Conservation (phyloP, 2,113 vertebrate species). For the Pterophyllum scalare region DNA sequence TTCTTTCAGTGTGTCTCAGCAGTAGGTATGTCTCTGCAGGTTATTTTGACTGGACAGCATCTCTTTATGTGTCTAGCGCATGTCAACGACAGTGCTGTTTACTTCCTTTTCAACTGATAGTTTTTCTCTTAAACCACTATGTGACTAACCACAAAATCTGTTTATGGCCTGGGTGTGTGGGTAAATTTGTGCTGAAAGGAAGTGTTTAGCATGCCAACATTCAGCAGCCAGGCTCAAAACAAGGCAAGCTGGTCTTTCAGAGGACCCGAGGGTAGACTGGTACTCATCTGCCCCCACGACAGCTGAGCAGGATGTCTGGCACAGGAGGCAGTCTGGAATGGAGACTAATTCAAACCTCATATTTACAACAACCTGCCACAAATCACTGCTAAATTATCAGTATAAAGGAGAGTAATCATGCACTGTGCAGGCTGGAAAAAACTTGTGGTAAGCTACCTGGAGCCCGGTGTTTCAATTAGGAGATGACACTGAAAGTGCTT, state of each 20-base stretch:
- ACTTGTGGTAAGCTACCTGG: not conserved
- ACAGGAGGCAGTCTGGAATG: constrained; percentile 26
- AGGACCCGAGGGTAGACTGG: not conserved
- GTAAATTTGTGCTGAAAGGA: not conserved
- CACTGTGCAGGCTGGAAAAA: not conserved
- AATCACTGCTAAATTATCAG: constrained; percentile 1
- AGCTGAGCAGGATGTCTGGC: constrained; percentile 58
- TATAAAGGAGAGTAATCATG: not conserved
- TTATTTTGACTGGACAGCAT: constrained; percentile 66
- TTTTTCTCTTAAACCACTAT: constrained; percentile 38
- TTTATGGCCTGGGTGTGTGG: constrained; percentile 11
- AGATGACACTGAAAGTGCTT: not conserved
- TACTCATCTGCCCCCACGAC: not conserved
- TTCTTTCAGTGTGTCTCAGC: constrained; percentile 36
- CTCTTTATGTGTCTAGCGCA: constrained; percentile 55
- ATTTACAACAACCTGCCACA: constrained; percentile 1
- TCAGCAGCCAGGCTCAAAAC: not conserved
- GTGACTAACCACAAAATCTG: constrained; percentile 27
- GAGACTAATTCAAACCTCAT: constrained; percentile 1
- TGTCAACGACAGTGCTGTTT: constrained; percentile 43
- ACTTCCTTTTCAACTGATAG: constrained; percentile 38
- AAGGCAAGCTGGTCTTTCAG: not conserved
- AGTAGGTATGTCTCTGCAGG: constrained; percentile 42
- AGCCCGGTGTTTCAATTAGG: too few relatives aligned
- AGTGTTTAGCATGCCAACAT: not conserved